These are phyloP conservation scores for Cyanocitta stelleri DNA, from an alignment of 2,113 vertebrate species.

Conservation along the genomic window DNA sequence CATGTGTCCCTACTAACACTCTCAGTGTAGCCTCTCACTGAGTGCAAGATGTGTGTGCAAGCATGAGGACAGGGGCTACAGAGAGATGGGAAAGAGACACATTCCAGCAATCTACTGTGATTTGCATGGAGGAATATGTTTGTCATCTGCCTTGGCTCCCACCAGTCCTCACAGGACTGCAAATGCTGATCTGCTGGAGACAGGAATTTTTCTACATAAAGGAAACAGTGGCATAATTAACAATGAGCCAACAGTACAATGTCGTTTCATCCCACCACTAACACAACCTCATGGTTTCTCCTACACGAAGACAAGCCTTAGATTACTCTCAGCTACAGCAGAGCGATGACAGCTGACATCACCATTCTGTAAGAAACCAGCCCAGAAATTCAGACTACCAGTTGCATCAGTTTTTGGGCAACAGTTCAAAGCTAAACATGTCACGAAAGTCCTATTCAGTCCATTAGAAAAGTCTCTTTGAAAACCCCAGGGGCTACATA, in stretches of 20 bases:
- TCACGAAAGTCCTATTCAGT: constrained; percentile 5
- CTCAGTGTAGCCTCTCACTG: not conserved
- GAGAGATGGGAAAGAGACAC: not conserved
- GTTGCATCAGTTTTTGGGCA: constrained; percentile 53
- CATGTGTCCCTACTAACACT: not conserved
- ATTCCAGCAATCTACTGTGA: not conserved
- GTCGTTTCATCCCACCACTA: not conserved
- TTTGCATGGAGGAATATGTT: not conserved
- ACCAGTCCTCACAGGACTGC: not conserved
- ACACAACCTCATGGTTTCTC: not conserved
- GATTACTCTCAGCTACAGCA: constrained; percentile 16
- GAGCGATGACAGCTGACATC: constrained; percentile 59
- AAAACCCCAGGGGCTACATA: not conserved
- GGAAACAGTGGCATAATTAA: not conserved
- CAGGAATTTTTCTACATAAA: not conserved
- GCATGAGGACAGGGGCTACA: not conserved
- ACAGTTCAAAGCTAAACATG: constrained; percentile 38
- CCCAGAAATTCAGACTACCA: constrained; percentile 46
- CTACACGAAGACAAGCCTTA: not conserved
- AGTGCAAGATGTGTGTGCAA: not conserved
- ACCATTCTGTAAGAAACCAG: not conserved
- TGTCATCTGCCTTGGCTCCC: not conserved
- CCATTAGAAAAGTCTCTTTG: not conserved
- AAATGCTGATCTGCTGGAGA: not conserved
- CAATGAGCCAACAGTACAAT: not conserved